Evolutionary conservation across 1,140 invertebrate species (phyloP).

Genomic region (Eufriesea mexicana): DNA sequence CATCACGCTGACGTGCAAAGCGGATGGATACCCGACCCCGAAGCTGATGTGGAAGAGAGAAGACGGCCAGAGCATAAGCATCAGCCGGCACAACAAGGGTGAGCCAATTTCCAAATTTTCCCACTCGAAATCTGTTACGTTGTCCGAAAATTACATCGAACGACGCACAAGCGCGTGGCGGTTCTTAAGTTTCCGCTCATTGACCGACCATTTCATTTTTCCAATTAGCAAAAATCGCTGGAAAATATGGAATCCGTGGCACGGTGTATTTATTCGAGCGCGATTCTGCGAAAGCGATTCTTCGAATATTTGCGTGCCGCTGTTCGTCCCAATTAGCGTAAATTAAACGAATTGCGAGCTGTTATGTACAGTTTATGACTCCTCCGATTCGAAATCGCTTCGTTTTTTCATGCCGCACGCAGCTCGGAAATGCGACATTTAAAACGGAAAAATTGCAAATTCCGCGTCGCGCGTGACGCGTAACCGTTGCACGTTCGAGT

Average conservation of each 20-base stretch:
- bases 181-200: not conserved
- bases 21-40: constrained; percentile 93
- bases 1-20: constrained; percentile 93
- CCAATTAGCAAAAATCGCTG: constrained; percentile 25
- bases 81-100: constrained; percentile 93
- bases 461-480: too few relatives aligned
- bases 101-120: constrained; percentile 63
- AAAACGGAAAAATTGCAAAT: too few relatives aligned
- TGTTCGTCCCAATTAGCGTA: constrained; percentile 9
- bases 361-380: not conserved
- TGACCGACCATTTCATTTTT: not conserved
- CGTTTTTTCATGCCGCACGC: not conserved
- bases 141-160: too few relatives aligned
- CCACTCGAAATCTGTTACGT: too few relatives aligned
- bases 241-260: not conserved
- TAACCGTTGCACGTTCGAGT: too few relatives aligned
- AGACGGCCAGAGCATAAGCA: constrained; percentile 91
- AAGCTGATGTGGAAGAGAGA: constrained; percentile 95
- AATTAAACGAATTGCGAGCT: constrained; percentile 6
- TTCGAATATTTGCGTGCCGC: not conserved
- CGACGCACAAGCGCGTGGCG: too few relatives aligned
- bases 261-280: not conserved
- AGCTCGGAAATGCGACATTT: too few relatives aligned
- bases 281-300: not conserved
- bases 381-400: not conserved